A percentile compares a stretch with the other conserved stretches of the same genome.
Evolutionary conservation across 1,140 invertebrate genomes (phyloP).

Genomic region (Ips nitidus): DNA sequence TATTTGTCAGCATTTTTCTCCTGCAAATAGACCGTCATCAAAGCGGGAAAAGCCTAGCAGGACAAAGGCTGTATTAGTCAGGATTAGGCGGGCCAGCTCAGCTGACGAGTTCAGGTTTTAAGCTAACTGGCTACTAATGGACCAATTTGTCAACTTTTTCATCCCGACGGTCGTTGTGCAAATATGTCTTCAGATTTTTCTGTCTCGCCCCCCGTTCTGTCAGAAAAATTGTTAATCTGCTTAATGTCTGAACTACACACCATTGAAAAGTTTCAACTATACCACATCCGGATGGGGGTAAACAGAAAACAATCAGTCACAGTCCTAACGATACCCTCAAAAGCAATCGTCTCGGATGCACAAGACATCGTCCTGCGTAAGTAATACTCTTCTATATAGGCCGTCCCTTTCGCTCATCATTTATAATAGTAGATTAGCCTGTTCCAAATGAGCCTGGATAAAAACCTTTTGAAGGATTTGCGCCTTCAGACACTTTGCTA

Average conservation of each 20-base stretch:
- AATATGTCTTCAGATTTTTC: conserved; percentile 39
- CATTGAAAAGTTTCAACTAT: too few relatives aligned
- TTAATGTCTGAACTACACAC: not conserved
- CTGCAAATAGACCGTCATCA: conserved; percentile 30
- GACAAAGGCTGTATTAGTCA: conserved; percentile 39
- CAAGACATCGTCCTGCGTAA: not conserved
- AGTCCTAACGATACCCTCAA: conserved; percentile 3
- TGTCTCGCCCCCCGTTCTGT: too few relatives aligned
- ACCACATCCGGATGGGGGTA: not conserved
- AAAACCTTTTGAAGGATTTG: conserved; percentile 36
- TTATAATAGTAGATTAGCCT: conserved; percentile 44
- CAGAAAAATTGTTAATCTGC: too few relatives aligned
- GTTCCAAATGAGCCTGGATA: conserved; percentile 41
- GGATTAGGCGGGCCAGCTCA: conserved; percentile 37
- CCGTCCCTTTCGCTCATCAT: conserved; percentile 41
- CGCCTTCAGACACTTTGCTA: conserved; percentile 43
- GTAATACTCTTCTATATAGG: conserved; percentile 4
- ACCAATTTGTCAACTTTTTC: conserved; percentile 40
- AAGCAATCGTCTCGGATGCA: conserved; percentile 24
- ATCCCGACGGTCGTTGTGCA: conserved; percentile 27
- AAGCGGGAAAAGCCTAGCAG: conserved; percentile 19
- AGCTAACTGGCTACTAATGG: conserved; percentile 41
- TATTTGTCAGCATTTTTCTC: conserved; percentile 19
- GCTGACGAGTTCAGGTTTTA: conserved; percentile 37
- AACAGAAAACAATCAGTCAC: conserved; percentile 31